Base-by-base conservation (phyloP, 2,113 vertebrate genomes). In the Tretioscincus oriximinensis region DNA sequence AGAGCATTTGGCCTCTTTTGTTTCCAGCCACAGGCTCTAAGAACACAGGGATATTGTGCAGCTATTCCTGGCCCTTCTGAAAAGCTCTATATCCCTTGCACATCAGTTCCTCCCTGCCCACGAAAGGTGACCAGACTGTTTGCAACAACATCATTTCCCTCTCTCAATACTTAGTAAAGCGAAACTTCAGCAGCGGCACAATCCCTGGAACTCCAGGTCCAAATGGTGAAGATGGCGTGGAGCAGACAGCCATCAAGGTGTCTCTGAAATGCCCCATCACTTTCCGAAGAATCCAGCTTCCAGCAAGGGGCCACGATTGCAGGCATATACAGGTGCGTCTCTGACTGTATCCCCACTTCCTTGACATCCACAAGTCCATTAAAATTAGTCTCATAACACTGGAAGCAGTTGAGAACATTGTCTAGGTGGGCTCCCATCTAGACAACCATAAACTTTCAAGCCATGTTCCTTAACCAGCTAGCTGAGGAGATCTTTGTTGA, bases 251-350 rank as follows among this genome's bases (percentile, higher is more conserved):
- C 29, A 99, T 99, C 88, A 99, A 99, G 86, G 98, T 99, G 73
- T 98, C 98, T 35, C 96, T 99, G 35, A 99, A 99, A 87, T 99
- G 98, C 76, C 98, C 98, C 16, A 99, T 99, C 94, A 99, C 98
- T 65, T 99, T 99, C 94, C 95, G 98, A 45, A 96, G 97, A 69
- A 99, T 99, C 91, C 98, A 99, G 93, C 97, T 99, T 81, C 98
- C 98, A 0, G 97, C 98, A 63, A 92, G 98, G 16, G 98, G 98
- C 8, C 98, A 99, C 0, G 97, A 99, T 93, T 99, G 98, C 87
- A 92, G 97, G 80, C 98, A 99, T 90, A 97, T 99, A 95, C 98
- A 99, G 96, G 98, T 98, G 78, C 64, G 58, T 60, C 28, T 35
- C 63, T 20, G 1, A 28, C 22, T 24, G 1, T 7, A 0, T 0